phyloP scores from a whole-genome alignment of 2,888 invertebrate species.

The Oxycera nigricornis region DNA sequence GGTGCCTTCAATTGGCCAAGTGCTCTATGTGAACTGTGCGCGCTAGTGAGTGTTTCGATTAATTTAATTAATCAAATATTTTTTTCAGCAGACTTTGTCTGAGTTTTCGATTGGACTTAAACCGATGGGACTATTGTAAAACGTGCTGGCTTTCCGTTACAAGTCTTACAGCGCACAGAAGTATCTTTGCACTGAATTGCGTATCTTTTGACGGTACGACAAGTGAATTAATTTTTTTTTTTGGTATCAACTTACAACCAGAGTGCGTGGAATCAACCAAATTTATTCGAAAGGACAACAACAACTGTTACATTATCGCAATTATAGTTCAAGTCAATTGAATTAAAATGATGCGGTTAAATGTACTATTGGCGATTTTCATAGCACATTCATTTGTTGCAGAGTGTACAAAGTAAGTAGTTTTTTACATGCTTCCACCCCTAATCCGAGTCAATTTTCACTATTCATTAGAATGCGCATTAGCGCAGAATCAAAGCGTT shows the following conservation, averaged over 20 bases:
- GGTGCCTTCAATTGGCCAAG: not conserved
- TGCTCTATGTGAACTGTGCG: not conserved
- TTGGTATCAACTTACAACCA: not conserved
- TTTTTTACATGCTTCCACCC: too few relatives aligned
- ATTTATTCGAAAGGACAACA: not conserved
- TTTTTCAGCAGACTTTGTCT: too few relatives aligned
- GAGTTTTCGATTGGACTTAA: too few relatives aligned
- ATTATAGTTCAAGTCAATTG: not conserved
- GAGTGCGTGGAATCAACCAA: not conserved
- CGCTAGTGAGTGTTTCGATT: not conserved
- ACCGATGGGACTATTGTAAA: too few relatives aligned
- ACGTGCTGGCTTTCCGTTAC: too few relatives aligned
- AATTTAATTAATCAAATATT: too few relatives aligned
- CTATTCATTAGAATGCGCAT: too few relatives aligned
- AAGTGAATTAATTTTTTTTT: not conserved
- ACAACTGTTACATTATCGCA: constrained; percentile 1
- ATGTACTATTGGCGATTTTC: not conserved
- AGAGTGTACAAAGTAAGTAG: constrained; percentile 31
- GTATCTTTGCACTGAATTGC: too few relatives aligned
- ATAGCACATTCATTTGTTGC: not conserved
- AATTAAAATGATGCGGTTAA: constrained; percentile 17
- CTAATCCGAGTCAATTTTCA: too few relatives aligned
- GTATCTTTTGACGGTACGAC: not conserved
- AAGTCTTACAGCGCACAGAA: too few relatives aligned
- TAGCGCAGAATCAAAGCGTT: too few relatives aligned